Conservation (phyloP, 2,113 vertebrate genomes). For the Hypocryptadius cinnamomeus region DNA sequence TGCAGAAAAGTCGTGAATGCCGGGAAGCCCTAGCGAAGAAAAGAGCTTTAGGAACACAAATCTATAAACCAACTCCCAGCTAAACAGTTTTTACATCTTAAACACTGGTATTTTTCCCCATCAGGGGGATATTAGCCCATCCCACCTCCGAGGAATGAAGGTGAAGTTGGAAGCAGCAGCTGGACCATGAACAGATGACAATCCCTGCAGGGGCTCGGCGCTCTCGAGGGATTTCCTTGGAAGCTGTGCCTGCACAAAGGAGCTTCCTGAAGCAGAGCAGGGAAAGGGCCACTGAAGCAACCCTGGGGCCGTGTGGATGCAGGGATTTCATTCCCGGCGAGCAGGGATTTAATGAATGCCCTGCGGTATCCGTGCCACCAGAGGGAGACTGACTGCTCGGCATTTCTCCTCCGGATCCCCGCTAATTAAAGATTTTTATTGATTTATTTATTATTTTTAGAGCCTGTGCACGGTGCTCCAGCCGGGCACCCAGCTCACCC, state of each 20-base stretch:
- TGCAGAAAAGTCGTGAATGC: fast-evolving
- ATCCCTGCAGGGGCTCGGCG: not conserved
- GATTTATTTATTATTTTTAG: not conserved
- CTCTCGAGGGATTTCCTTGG: not conserved
- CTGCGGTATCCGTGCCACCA: not conserved
- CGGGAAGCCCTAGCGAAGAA: not conserved
- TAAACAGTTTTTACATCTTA: not conserved
- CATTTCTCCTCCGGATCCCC: fast-evolving
- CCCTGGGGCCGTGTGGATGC: fast-evolving
- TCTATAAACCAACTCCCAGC: not conserved
- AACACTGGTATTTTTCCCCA: fast-evolving
- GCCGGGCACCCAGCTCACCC: not conserved
- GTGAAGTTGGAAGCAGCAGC: not conserved
- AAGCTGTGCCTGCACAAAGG: not conserved
- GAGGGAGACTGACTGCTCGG: not conserved
- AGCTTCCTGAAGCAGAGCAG: not conserved
- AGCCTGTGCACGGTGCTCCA: fast-evolving
- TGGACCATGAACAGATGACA: fast-evolving
- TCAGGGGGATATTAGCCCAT: not conserved
- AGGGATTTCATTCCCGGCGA: not conserved
- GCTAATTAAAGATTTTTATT: not conserved
- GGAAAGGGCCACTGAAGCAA: not conserved
- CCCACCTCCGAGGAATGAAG: fast-evolving
- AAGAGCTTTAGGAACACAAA: not conserved
- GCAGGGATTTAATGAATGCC: not conserved